Evolutionary conservation across 2,888 invertebrate species (phyloP).

Genomic region (Xestia c-nigrum): DNA sequence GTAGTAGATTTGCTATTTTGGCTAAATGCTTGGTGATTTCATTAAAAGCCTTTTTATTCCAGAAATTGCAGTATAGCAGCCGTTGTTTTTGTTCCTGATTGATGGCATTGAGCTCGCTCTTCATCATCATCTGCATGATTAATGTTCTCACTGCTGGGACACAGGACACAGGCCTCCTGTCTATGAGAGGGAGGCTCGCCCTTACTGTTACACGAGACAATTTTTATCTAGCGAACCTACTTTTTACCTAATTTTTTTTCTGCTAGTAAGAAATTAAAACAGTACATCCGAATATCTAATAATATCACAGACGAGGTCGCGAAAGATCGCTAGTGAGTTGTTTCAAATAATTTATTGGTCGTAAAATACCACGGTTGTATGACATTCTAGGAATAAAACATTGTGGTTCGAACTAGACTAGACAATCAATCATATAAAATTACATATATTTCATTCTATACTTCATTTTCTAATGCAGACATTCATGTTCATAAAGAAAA

Average conservation of each 20-base stretch:
- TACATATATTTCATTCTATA: neutral
- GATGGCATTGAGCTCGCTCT: neutral
- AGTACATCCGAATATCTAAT: slow-evolving; percentile 19
- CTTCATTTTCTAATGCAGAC: neutral
- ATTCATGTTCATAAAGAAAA: neutral
- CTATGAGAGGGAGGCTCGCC: no score
- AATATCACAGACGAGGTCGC: slow-evolving; percentile 44
- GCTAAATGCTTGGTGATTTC: neutral
- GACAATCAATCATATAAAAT: slow-evolving; percentile 34
- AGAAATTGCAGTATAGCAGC: neutral
- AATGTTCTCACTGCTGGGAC: no score
- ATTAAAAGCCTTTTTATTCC: neutral
- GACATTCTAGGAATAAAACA: slow-evolving; percentile 33
- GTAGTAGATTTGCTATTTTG: no score
- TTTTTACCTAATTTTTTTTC: neutral
- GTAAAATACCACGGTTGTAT: slow-evolving; percentile 38
- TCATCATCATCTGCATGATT: no score
- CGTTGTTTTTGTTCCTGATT: neutral
- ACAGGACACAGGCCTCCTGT: no score
- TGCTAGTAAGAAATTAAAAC: neutral
- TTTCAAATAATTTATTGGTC: slow-evolving; percentile 54
- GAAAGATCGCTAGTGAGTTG: slow-evolving; percentile 31
- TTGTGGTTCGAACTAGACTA: slow-evolving; percentile 29
- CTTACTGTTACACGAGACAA: neutral
- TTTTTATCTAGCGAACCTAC: neutral